Conservation (phyloP, 2,797 vertebrate species). For the Gymnodraco acuticeps region DNA sequence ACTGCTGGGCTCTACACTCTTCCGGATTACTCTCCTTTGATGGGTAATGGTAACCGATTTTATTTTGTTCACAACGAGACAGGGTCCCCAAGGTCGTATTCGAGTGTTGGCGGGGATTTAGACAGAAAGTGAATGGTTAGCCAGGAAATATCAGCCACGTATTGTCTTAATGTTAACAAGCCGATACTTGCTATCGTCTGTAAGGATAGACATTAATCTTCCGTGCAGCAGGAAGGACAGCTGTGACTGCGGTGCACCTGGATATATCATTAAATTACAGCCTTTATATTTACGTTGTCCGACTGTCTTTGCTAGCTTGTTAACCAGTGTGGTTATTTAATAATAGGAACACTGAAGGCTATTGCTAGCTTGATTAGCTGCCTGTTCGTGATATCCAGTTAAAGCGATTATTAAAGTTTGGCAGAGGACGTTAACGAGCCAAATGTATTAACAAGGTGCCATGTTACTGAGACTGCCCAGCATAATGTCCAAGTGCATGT, state of each 20-base stretch:
- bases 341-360: conserved; percentile 29
- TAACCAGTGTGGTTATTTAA: conserved; percentile 26
- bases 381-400: background rate
- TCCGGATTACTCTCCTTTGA: conserved; percentile 47
- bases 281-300: background rate
- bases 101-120: conserved; percentile 12
- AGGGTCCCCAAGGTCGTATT: background rate
- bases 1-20: conserved; percentile 35
- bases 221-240: background rate
- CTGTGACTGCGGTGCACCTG: background rate
- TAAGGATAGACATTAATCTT: background rate
- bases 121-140: conserved; percentile 35
- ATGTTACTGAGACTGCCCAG: background rate
- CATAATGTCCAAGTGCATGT: background rate
- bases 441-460: background rate
- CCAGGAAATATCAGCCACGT: conserved; percentile 52
- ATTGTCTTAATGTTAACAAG: conserved; percentile 52
- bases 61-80: conserved; percentile 12
- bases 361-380: conserved; percentile 63
- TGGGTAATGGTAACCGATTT: conserved; percentile 41
- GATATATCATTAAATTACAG: background rate
- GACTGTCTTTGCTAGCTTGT: background rate
- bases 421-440: background rate
- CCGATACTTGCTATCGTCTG: conserved; percentile 18
- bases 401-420: conserved; percentile 27